A percentile compares a stretch with the other conserved stretches of the same genome.
phyloP scores from a whole-genome alignment of 2,113 vertebrate genomes.

The Boulengeromyrus knoepffleri region DNA sequence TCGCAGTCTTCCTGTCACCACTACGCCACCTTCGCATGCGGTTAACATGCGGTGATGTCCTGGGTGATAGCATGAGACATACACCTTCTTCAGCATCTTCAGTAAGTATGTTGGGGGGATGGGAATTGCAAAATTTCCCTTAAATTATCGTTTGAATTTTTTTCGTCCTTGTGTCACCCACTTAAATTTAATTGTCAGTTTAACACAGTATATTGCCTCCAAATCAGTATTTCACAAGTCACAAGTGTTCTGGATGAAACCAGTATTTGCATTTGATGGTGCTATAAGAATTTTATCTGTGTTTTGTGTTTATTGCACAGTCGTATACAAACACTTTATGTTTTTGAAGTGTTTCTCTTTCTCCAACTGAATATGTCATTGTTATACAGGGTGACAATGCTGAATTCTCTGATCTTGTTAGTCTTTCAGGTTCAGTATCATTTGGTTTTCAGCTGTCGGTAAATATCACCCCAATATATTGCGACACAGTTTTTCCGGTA shows the following conservation, averaged over 20 bases:
- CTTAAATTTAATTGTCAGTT: not conserved
- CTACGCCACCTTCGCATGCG: not conserved
- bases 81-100: slow-evolving; percentile 11
- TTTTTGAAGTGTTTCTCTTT: not conserved
- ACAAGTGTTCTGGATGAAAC: not conserved
- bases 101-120: slow-evolving; percentile 21
- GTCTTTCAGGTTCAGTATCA: not conserved
- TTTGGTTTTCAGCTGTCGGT: not conserved
- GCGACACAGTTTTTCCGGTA: not conserved
- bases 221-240: not conserved
- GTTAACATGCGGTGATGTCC: not conserved
- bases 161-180: not conserved
- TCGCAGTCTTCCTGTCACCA: not conserved
- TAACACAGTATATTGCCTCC: not conserved
- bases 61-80: slow-evolving; percentile 26
- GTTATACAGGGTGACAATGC: not conserved
- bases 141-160: not conserved
- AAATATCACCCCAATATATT: not conserved
- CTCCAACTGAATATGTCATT: not conserved
- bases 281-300: not conserved
- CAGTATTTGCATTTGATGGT: not conserved
- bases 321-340: not conserved
- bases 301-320: not conserved
- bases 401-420: not conserved
- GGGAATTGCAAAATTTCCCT: not conserved